Conservation (phyloP, 2,888 invertebrate genomes). For the Eustalomyia histrio region DNA sequence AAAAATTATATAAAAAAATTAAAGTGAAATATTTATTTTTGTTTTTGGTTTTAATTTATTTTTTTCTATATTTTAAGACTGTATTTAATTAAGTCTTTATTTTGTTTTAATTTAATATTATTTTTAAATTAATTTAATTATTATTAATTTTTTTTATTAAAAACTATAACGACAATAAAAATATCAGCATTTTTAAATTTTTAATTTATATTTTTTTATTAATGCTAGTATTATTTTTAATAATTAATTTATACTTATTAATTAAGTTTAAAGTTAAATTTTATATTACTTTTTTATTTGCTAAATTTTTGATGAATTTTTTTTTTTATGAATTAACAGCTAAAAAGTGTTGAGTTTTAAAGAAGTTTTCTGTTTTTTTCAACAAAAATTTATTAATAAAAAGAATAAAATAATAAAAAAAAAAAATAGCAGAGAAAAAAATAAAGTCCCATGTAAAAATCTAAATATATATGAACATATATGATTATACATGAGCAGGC, state of each 20-base stretch:
- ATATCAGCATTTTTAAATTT: conserved; percentile 73
- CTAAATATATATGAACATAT: too few relatives aligned
- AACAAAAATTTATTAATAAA: conserved; percentile 14
- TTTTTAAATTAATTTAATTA: conserved; percentile 58
- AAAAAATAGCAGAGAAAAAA: background rate
- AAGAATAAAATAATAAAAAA: conserved; percentile 25
- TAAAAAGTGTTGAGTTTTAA: conserved; percentile 35
- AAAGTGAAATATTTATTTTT: conserved; percentile 3
- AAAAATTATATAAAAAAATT: conserved; percentile 8
- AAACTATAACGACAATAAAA: conserved; percentile 78
- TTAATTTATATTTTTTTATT: conserved; percentile 61
- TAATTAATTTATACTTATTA: conserved; percentile 50
- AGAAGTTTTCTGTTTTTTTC: conserved; percentile 23
- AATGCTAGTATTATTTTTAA: conserved; percentile 46
- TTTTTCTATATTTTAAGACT: conserved; percentile 15
- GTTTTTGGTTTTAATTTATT: conserved; percentile 2
- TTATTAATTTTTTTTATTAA: conserved; percentile 66
- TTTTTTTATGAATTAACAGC: conserved; percentile 25
- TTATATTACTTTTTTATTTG: conserved; percentile 35
- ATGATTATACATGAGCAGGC: too few relatives aligned
- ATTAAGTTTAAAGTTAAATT: conserved; percentile 53
- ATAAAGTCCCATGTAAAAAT: too few relatives aligned
- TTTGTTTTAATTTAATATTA: conserved; percentile 25
- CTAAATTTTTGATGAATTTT: conserved; percentile 39
- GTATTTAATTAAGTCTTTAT: conserved; percentile 7